A percentile compares a stretch with the other conserved stretches of the same genome.
phyloP scores from a whole-genome alignment of 2,113 vertebrate genomes.

The Ictalurus punctatus region DNA sequence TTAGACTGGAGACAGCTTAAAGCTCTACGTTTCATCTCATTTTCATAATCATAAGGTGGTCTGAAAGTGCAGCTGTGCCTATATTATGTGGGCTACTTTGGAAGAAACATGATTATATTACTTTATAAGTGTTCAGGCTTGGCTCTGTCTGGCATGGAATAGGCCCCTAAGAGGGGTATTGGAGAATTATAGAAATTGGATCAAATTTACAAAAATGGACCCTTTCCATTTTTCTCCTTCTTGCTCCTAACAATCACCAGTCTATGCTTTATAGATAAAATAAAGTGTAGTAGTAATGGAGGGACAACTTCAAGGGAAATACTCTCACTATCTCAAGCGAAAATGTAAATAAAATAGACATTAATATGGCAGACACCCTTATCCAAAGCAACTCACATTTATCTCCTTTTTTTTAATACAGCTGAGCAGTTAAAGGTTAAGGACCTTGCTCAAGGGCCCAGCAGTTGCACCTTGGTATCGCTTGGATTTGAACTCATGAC shows the following conservation, averaged over 20 bases:
- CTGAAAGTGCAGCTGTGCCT: constrained; percentile 64
- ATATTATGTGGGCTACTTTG: constrained; percentile 57
- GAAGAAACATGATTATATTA: constrained; percentile 62
- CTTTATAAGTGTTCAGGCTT: constrained; percentile 53
- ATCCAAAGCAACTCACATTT: too few species aligned
- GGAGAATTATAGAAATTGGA: constrained; percentile 68
- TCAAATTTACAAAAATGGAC: constrained; percentile 69
- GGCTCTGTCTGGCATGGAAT: constrained; percentile 54
- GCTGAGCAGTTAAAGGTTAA: too few species aligned
- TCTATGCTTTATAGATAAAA: constrained; percentile 21
- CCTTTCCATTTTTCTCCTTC: constrained; percentile 45
- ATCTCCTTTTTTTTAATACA: too few species aligned
- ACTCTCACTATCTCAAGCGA: not conserved
- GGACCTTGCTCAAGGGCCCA: too few species aligned
- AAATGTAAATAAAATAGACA: constrained; percentile 35
- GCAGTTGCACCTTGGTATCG: too few species aligned
- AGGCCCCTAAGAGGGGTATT: constrained; percentile 62
- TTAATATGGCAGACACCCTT: not conserved
- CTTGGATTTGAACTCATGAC: too few species aligned
- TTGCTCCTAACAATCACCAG: constrained; percentile 39
- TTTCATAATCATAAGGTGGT: constrained; percentile 69
- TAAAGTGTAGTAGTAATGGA: constrained; percentile 50
- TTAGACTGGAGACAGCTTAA: constrained; percentile 62
- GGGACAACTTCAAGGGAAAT: not conserved
- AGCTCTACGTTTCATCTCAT: constrained; percentile 64